Evolutionary conservation across 1,140 invertebrate species (phyloP).

Genomic region (Drosophila gunungcola): DNA sequence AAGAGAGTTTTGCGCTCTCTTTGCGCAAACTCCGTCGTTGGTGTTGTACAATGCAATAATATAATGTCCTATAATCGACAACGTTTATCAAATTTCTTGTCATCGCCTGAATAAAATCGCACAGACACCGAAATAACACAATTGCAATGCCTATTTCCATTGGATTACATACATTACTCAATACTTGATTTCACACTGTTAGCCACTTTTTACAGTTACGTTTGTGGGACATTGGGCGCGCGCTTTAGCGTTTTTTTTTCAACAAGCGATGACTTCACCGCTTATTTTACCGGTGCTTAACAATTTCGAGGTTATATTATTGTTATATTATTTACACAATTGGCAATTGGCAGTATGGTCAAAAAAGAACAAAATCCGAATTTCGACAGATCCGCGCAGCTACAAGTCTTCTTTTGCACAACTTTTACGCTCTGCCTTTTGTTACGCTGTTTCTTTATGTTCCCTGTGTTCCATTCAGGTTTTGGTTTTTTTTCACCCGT

Average conservation of each 20-base stretch:
- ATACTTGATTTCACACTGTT: slow-evolving; percentile 12
- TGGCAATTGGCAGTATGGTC: slow-evolving; percentile 13
- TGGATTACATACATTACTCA: too few species aligned
- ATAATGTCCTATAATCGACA: slow-evolving; percentile 51
- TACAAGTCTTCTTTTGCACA: slow-evolving; percentile 82
- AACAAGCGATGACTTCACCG: slow-evolving; percentile 24
- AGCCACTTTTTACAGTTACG: slow-evolving; percentile 5
- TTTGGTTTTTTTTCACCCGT: slow-evolving; percentile 22
- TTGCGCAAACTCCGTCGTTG: slow-evolving; percentile 31
- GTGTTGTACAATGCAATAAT: slow-evolving; percentile 54
- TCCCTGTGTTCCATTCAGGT: slow-evolving; percentile 34
- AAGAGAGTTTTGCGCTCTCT: slow-evolving; percentile 29
- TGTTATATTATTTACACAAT: slow-evolving; percentile 1
- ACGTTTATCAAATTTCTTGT: slow-evolving; percentile 32
- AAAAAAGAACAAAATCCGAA: slow-evolving; percentile 58
- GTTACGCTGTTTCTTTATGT: slow-evolving; percentile 66
- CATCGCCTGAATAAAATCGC: neutral
- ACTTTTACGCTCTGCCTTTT: slow-evolving; percentile 69
- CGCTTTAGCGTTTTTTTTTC: slow-evolving; percentile 22
- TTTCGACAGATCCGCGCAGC: slow-evolving; percentile 61
- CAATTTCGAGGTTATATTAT: too few species aligned
- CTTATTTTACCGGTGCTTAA: neutral
- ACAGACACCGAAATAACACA: neutral
- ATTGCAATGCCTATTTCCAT: neutral
- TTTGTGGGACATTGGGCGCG: slow-evolving; percentile 33